phyloP scores from a whole-genome alignment of 2,888 invertebrate species.

The Cantharis rustica region DNA sequence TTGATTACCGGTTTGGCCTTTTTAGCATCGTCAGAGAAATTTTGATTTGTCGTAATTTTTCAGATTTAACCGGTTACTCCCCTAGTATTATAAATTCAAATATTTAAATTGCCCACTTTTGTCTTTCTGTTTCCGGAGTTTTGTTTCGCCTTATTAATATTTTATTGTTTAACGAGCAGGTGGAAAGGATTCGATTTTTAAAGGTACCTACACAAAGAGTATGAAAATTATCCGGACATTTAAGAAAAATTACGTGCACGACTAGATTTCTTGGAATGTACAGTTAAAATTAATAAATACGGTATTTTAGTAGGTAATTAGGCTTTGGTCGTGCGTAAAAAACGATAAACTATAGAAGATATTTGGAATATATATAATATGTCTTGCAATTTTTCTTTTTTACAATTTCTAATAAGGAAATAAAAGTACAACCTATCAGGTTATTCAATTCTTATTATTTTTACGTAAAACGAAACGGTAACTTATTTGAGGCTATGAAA shows the following conservation, averaged over 20 bases:
- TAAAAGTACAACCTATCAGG: neutral
- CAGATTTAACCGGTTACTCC: no score
- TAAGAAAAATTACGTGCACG: neutral
- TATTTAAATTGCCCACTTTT: no score
- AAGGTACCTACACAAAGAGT: neutral
- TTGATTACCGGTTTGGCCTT: no score
- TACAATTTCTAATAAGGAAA: neutral
- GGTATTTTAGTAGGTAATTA: neutral
- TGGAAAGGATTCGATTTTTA: neutral
- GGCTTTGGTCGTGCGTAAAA: constrained; percentile 13
- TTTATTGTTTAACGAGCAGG: neutral
- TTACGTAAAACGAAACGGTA: neutral
- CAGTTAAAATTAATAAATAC: neutral
- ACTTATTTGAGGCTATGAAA: neutral
- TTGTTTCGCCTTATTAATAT: neutral
- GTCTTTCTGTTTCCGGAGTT: neutral
- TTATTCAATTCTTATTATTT: neutral
- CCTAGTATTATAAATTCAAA: no score
- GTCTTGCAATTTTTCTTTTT: neutral
- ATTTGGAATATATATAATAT: neutral
- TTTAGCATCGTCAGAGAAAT: no score
- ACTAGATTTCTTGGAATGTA: neutral
- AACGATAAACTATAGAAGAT: neutral
- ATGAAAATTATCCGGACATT: neutral
- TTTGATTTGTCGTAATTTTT: no score